These are phyloP conservation scores for Drosophila kambysellisi DNA, from an alignment of 2,888 invertebrate genomes.

Conservation along the genomic window DNA sequence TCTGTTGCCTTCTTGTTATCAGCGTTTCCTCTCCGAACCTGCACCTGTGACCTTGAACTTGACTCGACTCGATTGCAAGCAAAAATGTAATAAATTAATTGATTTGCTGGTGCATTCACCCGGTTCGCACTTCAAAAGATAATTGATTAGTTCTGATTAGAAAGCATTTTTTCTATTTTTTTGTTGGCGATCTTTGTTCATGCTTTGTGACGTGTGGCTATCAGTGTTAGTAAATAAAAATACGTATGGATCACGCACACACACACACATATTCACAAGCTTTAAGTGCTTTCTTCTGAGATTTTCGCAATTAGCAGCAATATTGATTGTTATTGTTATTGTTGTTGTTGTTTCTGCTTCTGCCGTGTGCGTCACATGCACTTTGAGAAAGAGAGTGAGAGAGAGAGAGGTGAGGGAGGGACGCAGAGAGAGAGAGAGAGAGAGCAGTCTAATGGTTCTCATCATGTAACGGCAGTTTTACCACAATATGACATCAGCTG, in stretches of 20 bases:
- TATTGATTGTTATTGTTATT: conserved; percentile 64
- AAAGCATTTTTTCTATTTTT: conserved; percentile 33
- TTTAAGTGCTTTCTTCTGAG: conserved; percentile 42
- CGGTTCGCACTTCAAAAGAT: conserved; percentile 33
- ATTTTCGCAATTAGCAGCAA: conserved; percentile 60
- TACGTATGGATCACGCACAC: neutral
- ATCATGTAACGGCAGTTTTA: conserved; percentile 47
- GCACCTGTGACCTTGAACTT: conserved; percentile 51
- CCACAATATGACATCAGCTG: conserved; percentile 69
- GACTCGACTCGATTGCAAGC: conserved; percentile 13
- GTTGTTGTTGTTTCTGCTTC: conserved; percentile 13
- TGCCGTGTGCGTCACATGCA: conserved; percentile 50
- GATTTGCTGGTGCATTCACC: conserved; percentile 60
- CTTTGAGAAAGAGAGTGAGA: neutral
- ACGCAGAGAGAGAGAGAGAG: conserved; percentile 16
- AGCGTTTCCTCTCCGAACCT: conserved; percentile 1
- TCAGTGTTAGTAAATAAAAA: conserved; percentile 30
- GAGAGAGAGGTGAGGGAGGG: neutral
- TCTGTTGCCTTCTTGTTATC: conserved; percentile 8
- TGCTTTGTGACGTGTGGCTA: conserved; percentile 56
- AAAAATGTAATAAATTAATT: conserved; percentile 30
- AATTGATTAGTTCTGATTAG: conserved; percentile 70
- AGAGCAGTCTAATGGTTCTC: neutral
- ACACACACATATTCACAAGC: neutral
- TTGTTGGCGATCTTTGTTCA: conserved; percentile 56